These are phyloP conservation scores for Philereme transversata DNA, from an alignment of 2,888 invertebrate genomes.

Conservation along the genomic window DNA sequence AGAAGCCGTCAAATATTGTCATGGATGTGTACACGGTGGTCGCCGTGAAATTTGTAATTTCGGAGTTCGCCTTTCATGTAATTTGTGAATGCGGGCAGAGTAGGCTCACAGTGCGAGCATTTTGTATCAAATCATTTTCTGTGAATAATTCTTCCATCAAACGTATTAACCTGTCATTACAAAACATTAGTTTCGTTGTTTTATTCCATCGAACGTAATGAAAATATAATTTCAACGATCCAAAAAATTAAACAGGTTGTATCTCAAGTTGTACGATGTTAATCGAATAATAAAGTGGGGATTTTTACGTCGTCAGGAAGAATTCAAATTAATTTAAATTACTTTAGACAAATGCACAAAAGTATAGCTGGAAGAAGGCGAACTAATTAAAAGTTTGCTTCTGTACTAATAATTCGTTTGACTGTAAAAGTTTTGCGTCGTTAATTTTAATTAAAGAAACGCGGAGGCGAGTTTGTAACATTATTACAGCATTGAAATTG, in stretches of 20 bases:
- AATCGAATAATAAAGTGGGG: constrained; percentile 43
- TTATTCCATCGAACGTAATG: constrained; percentile 46
- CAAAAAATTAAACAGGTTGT: constrained; percentile 34
- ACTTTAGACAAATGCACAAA: constrained; percentile 77
- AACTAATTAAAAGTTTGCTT: constrained; percentile 83
- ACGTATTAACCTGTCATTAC: constrained; percentile 44
- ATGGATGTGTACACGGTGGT: constrained; percentile 48
- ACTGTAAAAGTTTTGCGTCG: constrained; percentile 83
- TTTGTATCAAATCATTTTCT: constrained; percentile 44
- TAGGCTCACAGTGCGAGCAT: constrained; percentile 37
- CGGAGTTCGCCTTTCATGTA: constrained; percentile 53
- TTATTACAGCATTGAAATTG: constrained; percentile 83
- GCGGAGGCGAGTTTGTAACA: constrained; percentile 78
- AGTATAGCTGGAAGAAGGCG: constrained; percentile 76
- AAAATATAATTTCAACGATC: constrained; percentile 36
- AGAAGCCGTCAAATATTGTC: constrained; percentile 61
- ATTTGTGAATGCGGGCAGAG: constrained; percentile 42
- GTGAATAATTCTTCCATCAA: constrained; percentile 55
- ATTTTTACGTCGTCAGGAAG: constrained; percentile 55
- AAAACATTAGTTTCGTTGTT: constrained; percentile 36
- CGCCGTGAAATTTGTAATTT: constrained; percentile 75
- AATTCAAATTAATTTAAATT: constrained; percentile 78
- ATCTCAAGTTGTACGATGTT: constrained; percentile 35
- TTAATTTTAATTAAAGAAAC: constrained; percentile 85
- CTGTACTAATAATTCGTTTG: constrained; percentile 84